phyloP scores from a whole-genome alignment of 1,140 invertebrate genomes.

The Marisa cornuarietis region DNA sequence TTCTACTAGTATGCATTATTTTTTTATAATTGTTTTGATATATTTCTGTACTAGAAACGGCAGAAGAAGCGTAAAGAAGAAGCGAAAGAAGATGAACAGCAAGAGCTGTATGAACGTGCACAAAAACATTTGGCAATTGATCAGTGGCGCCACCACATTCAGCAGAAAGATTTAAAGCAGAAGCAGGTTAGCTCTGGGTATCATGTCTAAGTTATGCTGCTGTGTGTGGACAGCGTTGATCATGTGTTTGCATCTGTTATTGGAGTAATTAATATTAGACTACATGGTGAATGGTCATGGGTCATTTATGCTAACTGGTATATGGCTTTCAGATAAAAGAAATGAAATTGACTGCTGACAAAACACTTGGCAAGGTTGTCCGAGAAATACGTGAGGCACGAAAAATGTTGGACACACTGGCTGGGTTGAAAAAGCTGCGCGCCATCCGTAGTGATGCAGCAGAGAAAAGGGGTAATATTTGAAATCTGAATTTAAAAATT shows the following conservation, averaged over 20 bases:
- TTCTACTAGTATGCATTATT: too few relatives aligned
- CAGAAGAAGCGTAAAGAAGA: conserved; percentile 20
- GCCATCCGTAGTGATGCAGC: conserved; percentile 36
- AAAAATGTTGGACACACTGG: conserved; percentile 31
- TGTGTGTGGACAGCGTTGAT: too few relatives aligned
- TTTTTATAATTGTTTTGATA: too few relatives aligned
- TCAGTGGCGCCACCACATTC: conserved; percentile 20
- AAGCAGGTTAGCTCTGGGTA: conserved; percentile 19
- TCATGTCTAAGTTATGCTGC: too few relatives aligned
- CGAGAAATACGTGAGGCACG: conserved; percentile 34
- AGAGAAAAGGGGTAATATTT: conserved; percentile 26
- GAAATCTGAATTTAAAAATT: too few relatives aligned
- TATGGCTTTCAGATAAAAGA: conserved; percentile 23
- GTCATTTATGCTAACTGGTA: not conserved
- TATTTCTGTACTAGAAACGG: conserved; percentile 16
- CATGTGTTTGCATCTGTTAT: too few relatives aligned
- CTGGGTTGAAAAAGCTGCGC: conserved; percentile 34
- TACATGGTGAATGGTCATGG: too few relatives aligned
- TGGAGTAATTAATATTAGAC: too few relatives aligned
- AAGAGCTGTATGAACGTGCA: conserved; percentile 16
- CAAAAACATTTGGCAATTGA: conserved; percentile 28
- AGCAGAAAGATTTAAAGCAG: conserved; percentile 21
- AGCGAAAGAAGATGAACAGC: conserved; percentile 13
- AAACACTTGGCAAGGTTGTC: conserved; percentile 35
- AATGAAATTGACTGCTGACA: conserved; percentile 35